Evolutionary conservation across 2,888 invertebrate genomes (phyloP), one percentile per base, ranked within the genome.

Genomic region (Linyphia triangularis): DNA sequence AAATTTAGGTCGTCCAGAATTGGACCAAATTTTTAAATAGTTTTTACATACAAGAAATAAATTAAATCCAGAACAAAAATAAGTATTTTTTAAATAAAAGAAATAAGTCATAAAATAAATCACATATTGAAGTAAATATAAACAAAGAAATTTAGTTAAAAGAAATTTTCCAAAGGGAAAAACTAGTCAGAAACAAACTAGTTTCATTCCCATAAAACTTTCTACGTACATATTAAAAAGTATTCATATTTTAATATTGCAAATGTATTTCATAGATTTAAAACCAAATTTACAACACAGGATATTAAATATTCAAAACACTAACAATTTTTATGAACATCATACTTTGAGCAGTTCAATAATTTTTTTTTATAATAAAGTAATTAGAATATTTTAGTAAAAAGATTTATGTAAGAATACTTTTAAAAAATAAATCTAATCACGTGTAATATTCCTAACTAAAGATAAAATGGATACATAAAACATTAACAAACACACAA

Each of bases 401-500:
- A 33, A 33, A 33, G 3, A 51, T 13, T 51, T 51, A 16, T 51
- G 51, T n/a, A 51, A 5, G 51, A 51, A 16, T 51, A 51, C 13
- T 16, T n/a, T 19, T 30, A 30, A 70, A 43, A 79, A 67, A 9
- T 33, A 51, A 51, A 67, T 30, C 51, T 33, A 75, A 7, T n/a
- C 16, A n/a, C 51, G 28, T 51, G n/a, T n/a, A n/a, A 51, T 19
- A 61, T 28, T 19, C 51, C 51, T 30, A 51, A 51, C 65, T 70
- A 51, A 79, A 67, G 30, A 67, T 67, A 67, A 79, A 79, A 79
- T 79, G 79, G 67, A 79, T 79, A 79, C 78, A 79, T 28, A 67
- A 79, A 26, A 67, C 30, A 79, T 67, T 28, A 65, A 79, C 67
- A 78, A 30, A 67, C n/a, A 79, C 51, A 79, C 65, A 77, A 30